Percentiles rank a stretch among this genome's conserved stretches.
Evolutionary conservation across 2,797 vertebrate species (phyloP).

Genomic region (Numenius phaeopus): DNA sequence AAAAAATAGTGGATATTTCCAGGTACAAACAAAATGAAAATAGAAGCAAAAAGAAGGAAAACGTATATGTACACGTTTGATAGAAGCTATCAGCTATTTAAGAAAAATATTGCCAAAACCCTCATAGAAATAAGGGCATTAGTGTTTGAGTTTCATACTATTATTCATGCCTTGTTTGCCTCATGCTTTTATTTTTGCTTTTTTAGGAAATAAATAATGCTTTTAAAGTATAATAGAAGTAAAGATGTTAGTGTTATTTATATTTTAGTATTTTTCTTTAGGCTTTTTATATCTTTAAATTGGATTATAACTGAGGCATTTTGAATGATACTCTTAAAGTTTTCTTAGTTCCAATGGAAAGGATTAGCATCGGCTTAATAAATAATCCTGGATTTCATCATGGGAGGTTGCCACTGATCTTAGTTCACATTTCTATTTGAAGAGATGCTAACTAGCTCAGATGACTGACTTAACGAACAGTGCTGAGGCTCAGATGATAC

Average conservation of each 20-base stretch:
- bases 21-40: background rate
- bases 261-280: background rate
- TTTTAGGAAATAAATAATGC: background rate
- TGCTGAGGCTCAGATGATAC: background rate
- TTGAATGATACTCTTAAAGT: background rate
- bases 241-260: background rate
- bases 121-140: background rate
- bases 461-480: background rate
- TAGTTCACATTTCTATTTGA: background rate
- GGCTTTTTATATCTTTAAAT: background rate
- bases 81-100: background rate
- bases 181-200: background rate
- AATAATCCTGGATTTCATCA: constrained; percentile 22
- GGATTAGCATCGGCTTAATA: background rate
- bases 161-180: background rate
- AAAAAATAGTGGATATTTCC: background rate
- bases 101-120: background rate
- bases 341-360: background rate
- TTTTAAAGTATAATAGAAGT: background rate
- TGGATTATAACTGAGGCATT: constrained; percentile 6
- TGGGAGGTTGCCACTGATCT: background rate
- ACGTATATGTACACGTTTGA: background rate
- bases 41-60: background rate
- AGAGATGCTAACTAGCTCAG: background rate
- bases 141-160: background rate